phyloP scores from a whole-genome alignment of 1,140 invertebrate genomes.

The Anastrepha obliqua region DNA sequence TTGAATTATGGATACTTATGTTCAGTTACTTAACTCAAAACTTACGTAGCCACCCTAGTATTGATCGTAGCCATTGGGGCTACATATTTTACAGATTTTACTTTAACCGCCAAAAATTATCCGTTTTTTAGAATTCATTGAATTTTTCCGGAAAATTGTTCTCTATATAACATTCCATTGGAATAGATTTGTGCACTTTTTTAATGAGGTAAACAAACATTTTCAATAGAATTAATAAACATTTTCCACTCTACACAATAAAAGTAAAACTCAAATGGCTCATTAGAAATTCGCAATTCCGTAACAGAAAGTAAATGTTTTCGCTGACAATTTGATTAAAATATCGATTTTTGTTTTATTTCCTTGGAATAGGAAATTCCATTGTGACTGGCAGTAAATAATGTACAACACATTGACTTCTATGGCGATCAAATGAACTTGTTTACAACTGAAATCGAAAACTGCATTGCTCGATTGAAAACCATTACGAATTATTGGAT shows the following conservation, averaged over 20 bases:
- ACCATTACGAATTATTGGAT: conserved; percentile 36
- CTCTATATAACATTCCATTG: too few species aligned
- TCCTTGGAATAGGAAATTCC: not conserved
- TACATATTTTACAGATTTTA: too few species aligned
- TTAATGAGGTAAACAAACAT: too few species aligned
- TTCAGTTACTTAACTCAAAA: too few species aligned
- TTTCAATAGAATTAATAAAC: too few species aligned
- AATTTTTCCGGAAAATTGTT: too few species aligned
- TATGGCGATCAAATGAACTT: conserved; percentile 21
- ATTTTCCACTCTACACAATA: not conserved
- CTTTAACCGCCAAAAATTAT: too few species aligned
- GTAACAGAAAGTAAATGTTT: not conserved
- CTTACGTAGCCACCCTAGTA: too few species aligned
- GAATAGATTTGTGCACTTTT: too few species aligned
- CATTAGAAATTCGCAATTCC: conserved; percentile 18
- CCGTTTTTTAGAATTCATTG: too few species aligned
- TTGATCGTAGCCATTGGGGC: too few species aligned
- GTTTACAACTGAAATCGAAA: conserved; percentile 12
- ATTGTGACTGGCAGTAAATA: conserved; percentile 4
- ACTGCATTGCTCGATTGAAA: conserved; percentile 10
- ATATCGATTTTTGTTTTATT: not conserved
- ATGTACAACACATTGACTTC: not conserved
- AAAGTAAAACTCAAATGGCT: not conserved
- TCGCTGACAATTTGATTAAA: conserved; percentile 2
- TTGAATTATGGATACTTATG: too few species aligned